These are phyloP conservation scores for Sardina pilchardus DNA, from an alignment of 2,113 vertebrate genomes.

Conservation along the genomic window DNA sequence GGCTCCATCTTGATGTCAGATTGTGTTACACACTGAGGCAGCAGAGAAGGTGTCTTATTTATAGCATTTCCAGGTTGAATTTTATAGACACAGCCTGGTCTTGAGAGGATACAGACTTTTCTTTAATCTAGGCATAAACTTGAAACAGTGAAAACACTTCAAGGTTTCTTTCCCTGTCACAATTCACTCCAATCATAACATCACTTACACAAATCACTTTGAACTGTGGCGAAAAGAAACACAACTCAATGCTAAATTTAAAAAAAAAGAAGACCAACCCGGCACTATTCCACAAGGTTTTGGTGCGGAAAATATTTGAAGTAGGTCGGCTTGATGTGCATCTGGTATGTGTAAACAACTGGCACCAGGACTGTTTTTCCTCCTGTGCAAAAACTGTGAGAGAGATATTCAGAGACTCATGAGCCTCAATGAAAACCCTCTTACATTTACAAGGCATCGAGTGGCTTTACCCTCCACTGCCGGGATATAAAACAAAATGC, in stretches of 20 bases:
- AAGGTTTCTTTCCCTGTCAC: constrained; percentile 7
- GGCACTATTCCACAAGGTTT: not conserved
- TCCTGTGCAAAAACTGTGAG: not conserved
- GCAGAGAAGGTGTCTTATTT: not conserved
- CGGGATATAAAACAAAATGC: not conserved
- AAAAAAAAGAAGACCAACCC: not conserved
- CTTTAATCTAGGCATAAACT: not conserved
- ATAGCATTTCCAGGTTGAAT: not conserved
- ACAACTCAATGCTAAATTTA: not conserved
- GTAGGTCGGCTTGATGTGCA: not conserved
- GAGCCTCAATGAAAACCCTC: not conserved
- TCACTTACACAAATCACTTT: constrained; percentile 5
- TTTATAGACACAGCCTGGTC: not conserved
- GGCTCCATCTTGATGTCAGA: constrained; percentile 13
- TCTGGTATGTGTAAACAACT: constrained; percentile 17
- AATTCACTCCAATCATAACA: not conserved
- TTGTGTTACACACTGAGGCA: not conserved
- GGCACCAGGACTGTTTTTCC: not conserved
- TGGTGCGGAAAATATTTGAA: not conserved
- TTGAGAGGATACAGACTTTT: not conserved
- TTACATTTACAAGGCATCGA: not conserved
- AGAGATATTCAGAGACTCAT: not conserved
- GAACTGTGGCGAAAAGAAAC: not conserved
- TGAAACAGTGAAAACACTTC: not conserved
- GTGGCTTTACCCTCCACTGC: not conserved